Evolutionary conservation across 2,113 vertebrate species (phyloP), one percentile per base, ranked within the genome.

Genomic region (Petrocephalus zakoni): DNA sequence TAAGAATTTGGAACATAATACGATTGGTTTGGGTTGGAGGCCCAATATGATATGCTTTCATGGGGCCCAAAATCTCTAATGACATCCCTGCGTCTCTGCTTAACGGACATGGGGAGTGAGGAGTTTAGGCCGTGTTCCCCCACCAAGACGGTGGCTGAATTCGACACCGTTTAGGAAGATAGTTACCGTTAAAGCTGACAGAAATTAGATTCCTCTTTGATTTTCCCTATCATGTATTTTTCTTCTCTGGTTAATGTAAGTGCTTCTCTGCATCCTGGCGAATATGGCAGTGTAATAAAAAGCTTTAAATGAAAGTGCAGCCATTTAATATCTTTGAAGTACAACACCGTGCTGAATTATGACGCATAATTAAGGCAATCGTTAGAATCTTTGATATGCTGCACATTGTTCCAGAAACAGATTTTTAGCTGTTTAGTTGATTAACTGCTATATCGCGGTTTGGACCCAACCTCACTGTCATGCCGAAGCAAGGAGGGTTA

Each of bases 21-120:
- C 42, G 42, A 42, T 42, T 42, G 42, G 42, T 42, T 3, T 42
- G 42, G 42, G 42, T 42, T 42, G 42, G 42, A 3, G 42, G 42
- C 42, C 42, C 42, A 42, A 42, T 42, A 42, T 42, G 3, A 42
- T 42, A 42, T 42, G 3, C 42, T 42, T 42, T 42, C 42, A 42
- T 42, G 42, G 42, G 42, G 42, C 42, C 42, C 1, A 42, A 42
- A 42, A 42, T 42, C 42, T 42, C 42, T 42, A 42, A 42, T 42
- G 42, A 42, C 42, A 42, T 42, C 42, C 42, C 42, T 42, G 42
- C 3, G 42, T 42, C 42, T 42, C 42, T 42, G 93, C 92, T 94
- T 94, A 94, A 95, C 92, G 92, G 93, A 92, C 90, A 88, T 91
- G 90, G 86, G 90, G 89, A 86, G 90, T 88, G 89, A 88, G 90